phyloP scores from a whole-genome alignment of 2,797 vertebrate species.

The Eremophila alpestris region DNA sequence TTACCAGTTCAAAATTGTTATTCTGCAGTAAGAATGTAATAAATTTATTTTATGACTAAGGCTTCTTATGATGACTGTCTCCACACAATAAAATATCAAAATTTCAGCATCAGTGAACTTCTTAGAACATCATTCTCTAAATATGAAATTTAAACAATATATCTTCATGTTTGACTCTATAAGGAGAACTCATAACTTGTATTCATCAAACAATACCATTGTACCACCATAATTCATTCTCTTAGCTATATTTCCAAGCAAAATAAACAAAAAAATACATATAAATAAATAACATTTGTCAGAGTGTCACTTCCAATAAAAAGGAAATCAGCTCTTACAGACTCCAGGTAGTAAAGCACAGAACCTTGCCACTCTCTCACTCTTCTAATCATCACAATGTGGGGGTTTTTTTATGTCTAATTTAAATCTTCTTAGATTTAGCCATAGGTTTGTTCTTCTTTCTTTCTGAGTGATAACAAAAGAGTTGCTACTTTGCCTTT shows the following conservation, averaged over 20 bases:
- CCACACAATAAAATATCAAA: neutral
- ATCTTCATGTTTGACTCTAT: neutral
- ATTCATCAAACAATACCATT: neutral
- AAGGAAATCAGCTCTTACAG: neutral
- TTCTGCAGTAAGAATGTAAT: neutral
- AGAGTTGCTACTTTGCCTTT: neutral
- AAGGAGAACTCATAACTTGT: neutral
- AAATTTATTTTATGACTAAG: neutral
- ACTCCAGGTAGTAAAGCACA: neutral
- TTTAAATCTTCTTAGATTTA: neutral
- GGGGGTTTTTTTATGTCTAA: neutral
- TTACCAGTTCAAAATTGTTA: neutral
- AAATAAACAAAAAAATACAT: neutral
- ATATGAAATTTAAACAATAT: neutral
- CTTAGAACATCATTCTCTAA: neutral
- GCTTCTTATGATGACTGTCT: neutral
- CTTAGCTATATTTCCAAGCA: neutral
- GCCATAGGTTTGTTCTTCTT: neutral
- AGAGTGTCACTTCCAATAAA: neutral
- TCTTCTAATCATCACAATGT: neutral
- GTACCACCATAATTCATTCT: neutral
- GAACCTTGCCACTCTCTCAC: neutral
- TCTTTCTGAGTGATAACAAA: neutral
- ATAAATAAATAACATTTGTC: neutral
- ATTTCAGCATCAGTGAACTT: neutral